Evolutionary conservation across 2,888 invertebrate species (phyloP).

Genomic region (Chironomus riparius): DNA sequence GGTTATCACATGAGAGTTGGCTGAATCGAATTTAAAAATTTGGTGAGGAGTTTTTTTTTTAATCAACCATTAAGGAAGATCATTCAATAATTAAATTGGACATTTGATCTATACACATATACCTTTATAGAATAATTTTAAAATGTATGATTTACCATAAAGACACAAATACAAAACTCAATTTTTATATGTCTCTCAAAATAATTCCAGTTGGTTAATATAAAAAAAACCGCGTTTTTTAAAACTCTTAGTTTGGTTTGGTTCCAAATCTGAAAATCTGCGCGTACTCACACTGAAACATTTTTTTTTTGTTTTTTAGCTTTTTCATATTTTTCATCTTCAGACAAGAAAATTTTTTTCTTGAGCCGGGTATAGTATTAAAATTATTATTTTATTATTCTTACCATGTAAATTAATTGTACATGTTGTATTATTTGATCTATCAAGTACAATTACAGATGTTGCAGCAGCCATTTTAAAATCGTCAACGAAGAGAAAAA

Average conservation of each 20-base stretch:
- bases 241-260: background rate
- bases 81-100: too few species aligned
- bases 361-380: background rate
- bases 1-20: too few species aligned
- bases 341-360: background rate
- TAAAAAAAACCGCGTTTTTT: constrained; percentile 21
- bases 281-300: background rate
- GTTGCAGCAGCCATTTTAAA: constrained; percentile 70
- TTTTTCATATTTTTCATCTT: background rate
- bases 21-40: too few species aligned
- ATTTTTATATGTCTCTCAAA: too few species aligned
- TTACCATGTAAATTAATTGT: constrained; percentile 94
- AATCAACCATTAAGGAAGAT: too few species aligned
- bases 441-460: constrained; percentile 88
- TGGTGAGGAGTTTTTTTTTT: too few species aligned
- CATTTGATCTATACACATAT: too few species aligned
- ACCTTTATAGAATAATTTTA: too few species aligned
- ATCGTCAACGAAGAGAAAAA: constrained; percentile 12
- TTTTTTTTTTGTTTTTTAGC: background rate
- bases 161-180: too few species aligned
- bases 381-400: constrained; percentile 35
- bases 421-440: constrained; percentile 94
- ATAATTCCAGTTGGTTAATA: background rate
- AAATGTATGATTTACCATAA: too few species aligned
- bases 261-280: background rate